These are phyloP conservation scores for Ophion obscuratus DNA, from an alignment of 2,888 invertebrate species.

Conservation along the genomic window DNA sequence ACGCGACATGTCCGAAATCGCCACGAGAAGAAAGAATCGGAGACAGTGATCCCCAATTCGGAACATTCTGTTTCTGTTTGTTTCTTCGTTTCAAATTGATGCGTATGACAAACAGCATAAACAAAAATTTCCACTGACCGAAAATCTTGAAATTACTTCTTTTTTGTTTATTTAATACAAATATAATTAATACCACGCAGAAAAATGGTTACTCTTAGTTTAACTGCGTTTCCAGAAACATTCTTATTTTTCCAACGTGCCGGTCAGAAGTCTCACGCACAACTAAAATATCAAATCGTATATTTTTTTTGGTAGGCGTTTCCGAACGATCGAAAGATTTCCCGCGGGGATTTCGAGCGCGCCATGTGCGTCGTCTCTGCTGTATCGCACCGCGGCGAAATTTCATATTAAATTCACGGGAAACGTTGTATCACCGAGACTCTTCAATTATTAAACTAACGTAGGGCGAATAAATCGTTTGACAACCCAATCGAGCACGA, in stretches of 20 bases:
- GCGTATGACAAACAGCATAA: not conserved
- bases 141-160: not conserved
- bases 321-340: constrained; percentile 5
- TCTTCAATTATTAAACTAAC: not conserved
- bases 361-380: constrained; percentile 6
- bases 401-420: not conserved
- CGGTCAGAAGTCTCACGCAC: constrained; percentile 13
- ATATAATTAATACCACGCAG: not conserved
- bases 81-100: not conserved
- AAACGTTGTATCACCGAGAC: constrained; percentile 2
- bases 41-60: not conserved
- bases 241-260: not conserved
- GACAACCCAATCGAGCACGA: not conserved
- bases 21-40: constrained; percentile 22
- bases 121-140: not conserved
- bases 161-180: not conserved
- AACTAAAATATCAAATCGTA: constrained; percentile 31
- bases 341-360: constrained; percentile 23
- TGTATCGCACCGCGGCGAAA: not conserved
- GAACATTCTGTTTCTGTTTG: not conserved
- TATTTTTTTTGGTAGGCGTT: constrained; percentile 54
- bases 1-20: not conserved
- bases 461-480: not conserved
- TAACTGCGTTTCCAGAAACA: not conserved
- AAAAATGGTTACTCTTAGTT: not conserved